A percentile compares a stretch with the other conserved stretches of the same genome.
phyloP scores from a whole-genome alignment of 2,797 vertebrate species.

The Hozukius guyotensis region DNA sequence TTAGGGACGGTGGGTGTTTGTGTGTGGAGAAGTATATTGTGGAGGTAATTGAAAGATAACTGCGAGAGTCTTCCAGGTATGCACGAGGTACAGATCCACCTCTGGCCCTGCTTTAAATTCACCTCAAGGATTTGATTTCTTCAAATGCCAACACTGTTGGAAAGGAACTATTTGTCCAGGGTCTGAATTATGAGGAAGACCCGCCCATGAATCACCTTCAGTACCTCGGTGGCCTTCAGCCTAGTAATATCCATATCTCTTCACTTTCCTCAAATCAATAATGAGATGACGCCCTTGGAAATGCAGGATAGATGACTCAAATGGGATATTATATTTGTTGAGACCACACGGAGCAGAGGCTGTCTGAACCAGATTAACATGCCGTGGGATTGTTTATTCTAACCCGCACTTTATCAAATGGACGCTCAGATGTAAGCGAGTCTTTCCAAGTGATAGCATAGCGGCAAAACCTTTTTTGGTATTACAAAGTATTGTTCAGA shows the following conservation, averaged over 20 bases:
- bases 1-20: conserved; percentile 36
- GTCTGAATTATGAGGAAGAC: conserved; percentile 74
- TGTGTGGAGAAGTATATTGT: conserved; percentile 47
- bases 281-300: conserved; percentile 78
- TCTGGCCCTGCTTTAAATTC: conserved; percentile 72
- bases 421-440: not conserved
- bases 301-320: conserved; percentile 69
- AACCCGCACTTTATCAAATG: conserved; percentile 7
- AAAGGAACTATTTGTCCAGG: conserved; percentile 79
- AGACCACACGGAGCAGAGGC: conserved; percentile 38
- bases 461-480: not conserved
- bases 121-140: conserved; percentile 76
- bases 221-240: conserved; percentile 75
- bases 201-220: conserved; percentile 77
- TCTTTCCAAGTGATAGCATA: not conserved
- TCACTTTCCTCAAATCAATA: conserved; percentile 81
- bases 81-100: conserved; percentile 43
- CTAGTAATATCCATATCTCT: conserved; percentile 78
- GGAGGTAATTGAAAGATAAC: conserved; percentile 74
- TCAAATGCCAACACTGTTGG: conserved; percentile 77
- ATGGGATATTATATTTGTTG: conserved; percentile 71
- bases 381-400: not conserved
- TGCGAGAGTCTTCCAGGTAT: conserved; percentile 41
- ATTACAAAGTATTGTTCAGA: not conserved
- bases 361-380: conserved; percentile 51